These are phyloP conservation scores for Aphelenchoides besseyi DNA, from an alignment of 1,140 invertebrate species.

Conservation along the genomic window DNA sequence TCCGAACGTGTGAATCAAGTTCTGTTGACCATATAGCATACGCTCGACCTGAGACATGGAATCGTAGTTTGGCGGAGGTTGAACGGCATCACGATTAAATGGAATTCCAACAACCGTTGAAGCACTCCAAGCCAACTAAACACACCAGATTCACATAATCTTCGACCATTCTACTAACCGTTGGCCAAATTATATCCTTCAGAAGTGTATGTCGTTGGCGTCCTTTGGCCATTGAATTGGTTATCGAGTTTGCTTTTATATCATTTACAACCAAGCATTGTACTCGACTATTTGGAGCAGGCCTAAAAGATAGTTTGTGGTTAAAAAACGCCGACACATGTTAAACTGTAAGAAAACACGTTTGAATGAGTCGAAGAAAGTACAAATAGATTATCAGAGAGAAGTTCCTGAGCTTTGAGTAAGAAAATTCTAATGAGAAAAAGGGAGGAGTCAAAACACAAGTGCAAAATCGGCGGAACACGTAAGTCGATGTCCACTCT, in stretches of 20 bases:
- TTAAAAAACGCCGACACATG: not conserved
- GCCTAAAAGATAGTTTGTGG: too few relatives aligned
- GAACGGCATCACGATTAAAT: not conserved
- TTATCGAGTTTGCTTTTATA: not conserved
- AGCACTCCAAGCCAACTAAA: not conserved
- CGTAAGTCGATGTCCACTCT: not conserved
- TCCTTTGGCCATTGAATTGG: not conserved
- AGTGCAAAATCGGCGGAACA: not conserved
- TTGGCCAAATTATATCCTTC: not conserved
- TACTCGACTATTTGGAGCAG: too few relatives aligned
- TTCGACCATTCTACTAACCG: not conserved
- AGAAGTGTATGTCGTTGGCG: not conserved
- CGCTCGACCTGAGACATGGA: not conserved
- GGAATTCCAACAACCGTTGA: not conserved
- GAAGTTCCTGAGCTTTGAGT: not conserved
- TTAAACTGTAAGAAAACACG: not conserved
- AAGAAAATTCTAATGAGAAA: not conserved
- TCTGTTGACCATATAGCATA: not conserved
- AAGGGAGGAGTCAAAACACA: not conserved
- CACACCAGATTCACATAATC: not conserved
- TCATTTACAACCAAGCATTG: too few relatives aligned
- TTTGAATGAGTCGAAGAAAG: not conserved
- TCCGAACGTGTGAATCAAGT: not conserved
- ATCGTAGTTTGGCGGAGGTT: not conserved
- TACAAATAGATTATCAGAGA: not conserved